A percentile compares a stretch with the other conserved stretches of the same genome.
phyloP scores from a whole-genome alignment of 2,113 vertebrate species.

The Meles meles region DNA sequence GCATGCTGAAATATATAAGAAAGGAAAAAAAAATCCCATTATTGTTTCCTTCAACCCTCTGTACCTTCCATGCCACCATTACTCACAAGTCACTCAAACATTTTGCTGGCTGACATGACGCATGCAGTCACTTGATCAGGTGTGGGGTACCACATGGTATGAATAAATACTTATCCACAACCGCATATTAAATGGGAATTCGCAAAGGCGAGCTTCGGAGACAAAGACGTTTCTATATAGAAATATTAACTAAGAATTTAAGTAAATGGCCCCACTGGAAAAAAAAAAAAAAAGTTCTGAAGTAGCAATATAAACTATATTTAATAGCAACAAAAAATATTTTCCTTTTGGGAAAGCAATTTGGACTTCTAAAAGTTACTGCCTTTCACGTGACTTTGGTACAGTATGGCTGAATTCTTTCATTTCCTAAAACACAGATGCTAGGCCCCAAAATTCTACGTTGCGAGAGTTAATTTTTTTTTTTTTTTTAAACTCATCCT shows the following conservation, averaged over 20 bases:
- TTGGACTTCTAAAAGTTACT: slow-evolving; percentile 59
- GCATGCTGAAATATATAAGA: not conserved
- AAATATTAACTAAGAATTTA: slow-evolving; percentile 79
- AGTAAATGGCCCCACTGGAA: slow-evolving; percentile 72
- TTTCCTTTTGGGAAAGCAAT: slow-evolving; percentile 69
- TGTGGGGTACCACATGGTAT: slow-evolving; percentile 74
- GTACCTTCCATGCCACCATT: slow-evolving; percentile 47
- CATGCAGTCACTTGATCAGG: slow-evolving; percentile 79
- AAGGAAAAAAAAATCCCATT: not conserved
- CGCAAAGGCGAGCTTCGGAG: slow-evolving; percentile 71
- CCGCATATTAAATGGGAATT: slow-evolving; percentile 75
- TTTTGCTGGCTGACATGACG: slow-evolving; percentile 75
- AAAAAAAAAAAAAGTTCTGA: slow-evolving; percentile 55
- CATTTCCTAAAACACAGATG: slow-evolving; percentile 73
- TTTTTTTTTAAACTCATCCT: slow-evolving; percentile 43
- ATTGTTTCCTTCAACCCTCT: slow-evolving; percentile 62
- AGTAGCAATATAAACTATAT: slow-evolving; percentile 60
- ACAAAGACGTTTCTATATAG: slow-evolving; percentile 82
- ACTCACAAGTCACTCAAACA: slow-evolving; percentile 74
- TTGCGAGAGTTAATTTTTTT: slow-evolving; percentile 1
- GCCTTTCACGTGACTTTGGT: slow-evolving; percentile 70
- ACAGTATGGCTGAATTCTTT: slow-evolving; percentile 57
- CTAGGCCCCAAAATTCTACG: slow-evolving; percentile 64
- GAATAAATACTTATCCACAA: slow-evolving; percentile 80
- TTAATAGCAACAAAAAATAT: slow-evolving; percentile 61